Evolutionary conservation across 2,797 vertebrate genomes (phyloP), one percentile per base, ranked within the genome.

Genomic region (Chaetodon trifasciatus): DNA sequence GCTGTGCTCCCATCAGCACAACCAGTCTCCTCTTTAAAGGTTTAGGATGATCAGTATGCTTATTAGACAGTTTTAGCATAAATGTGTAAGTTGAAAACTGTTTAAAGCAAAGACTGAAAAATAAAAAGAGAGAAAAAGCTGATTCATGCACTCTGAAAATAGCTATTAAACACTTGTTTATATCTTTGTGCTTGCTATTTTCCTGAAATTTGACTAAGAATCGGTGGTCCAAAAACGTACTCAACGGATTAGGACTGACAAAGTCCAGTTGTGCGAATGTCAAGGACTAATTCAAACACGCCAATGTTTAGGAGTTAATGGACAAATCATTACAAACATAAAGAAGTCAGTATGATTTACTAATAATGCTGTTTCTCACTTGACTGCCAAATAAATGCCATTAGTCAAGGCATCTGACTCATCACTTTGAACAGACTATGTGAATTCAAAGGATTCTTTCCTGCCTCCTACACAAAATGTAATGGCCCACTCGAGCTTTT

Each of bases 401-500:
- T 90, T 89, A 91, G 88, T 87, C 83, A 79, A 88, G 82, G 72
- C 57, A 0, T 86, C 87, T 82, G 85, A 93, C 82, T 92, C 88
- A 92, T 88, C 82, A 86, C 85, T 88, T 88, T 82, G 46, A 88
- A 79, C 23, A 19, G 76, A 85, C 53, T 42, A 71, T 62, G 72
- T 56, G 47, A 82, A 85, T 89, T 89, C 37, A 74, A 83, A 84
- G 83, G 9, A 86, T 89, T 85, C 77, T 87, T 83, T 76, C 64
- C 83, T 84, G 76, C 86, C 89, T 86, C 84, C 84, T 78, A 90
- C 89, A 85, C 84, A 79, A 89, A 88, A 84, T 82, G 76, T 81
- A 90, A 91, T 88, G 76, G 83, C 84, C 79, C 71, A 84, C 83
- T 91, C 79, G 1, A 84, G 89, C 85, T 84, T 88, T 90, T 89